Evolutionary conservation across 2,888 invertebrate species (phyloP).

Genomic region (Ectemnius lituratus): DNA sequence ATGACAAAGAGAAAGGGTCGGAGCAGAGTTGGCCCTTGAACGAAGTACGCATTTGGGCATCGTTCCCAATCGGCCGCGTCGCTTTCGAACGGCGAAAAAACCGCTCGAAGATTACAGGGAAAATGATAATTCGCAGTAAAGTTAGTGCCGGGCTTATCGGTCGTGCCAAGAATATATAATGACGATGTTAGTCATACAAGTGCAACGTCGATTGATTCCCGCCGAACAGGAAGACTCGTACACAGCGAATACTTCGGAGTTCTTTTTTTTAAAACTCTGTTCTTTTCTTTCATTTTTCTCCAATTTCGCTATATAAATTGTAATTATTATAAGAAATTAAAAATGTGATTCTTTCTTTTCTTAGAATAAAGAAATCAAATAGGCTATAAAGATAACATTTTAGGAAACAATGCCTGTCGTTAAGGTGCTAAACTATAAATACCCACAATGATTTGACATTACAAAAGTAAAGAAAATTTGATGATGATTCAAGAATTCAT

Average conservation of each 20-base stretch:
- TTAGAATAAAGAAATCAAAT: too few species aligned
- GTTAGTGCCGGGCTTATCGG: conserved; percentile 28
- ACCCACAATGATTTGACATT: too few species aligned
- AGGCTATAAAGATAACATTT: too few species aligned
- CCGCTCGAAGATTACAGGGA: neutral
- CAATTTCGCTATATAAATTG: too few species aligned
- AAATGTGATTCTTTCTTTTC: too few species aligned
- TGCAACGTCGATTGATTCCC: conserved; percentile 1
- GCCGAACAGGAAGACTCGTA: neutral
- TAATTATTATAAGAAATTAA: too few species aligned
- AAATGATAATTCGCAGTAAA: conserved; percentile 37
- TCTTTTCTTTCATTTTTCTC: too few species aligned
- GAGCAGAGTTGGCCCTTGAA: neutral
- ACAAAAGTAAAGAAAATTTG: too few species aligned
- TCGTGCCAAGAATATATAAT: conserved; percentile 10
- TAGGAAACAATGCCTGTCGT: too few species aligned
- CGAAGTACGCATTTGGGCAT: neutral
- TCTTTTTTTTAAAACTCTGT: too few species aligned
- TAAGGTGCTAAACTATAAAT: too few species aligned
- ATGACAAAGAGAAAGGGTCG: neutral
- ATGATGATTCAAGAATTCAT: neutral
- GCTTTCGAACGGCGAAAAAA: neutral
- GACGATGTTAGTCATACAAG: conserved; percentile 27
- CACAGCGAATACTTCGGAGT: neutral
- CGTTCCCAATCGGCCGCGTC: neutral